Evolutionary conservation across 1,140 invertebrate species (phyloP).

Genomic region (Adoxophyes honmai): DNA sequence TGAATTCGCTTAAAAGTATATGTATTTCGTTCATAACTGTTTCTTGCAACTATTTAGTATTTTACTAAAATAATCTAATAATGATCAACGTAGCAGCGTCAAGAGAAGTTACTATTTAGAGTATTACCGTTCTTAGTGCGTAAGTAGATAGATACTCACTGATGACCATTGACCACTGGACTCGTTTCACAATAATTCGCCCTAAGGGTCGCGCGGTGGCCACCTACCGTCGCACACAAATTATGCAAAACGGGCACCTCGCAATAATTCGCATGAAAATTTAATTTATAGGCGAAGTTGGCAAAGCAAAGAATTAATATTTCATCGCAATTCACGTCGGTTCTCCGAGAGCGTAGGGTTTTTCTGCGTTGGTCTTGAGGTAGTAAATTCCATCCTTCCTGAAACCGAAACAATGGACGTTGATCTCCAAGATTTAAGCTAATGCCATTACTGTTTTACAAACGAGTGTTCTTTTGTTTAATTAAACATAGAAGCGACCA

Average conservation of each 20-base stretch:
- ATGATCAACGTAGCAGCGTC: too few species aligned
- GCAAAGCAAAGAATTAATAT: slow-evolving; percentile 46
- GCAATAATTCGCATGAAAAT: slow-evolving; percentile 47
- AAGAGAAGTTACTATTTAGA: too few species aligned
- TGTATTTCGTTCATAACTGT: too few species aligned
- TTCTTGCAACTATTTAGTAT: too few species aligned
- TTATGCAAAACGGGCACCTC: slow-evolving; percentile 10
- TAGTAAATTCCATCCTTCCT: slow-evolving; percentile 73
- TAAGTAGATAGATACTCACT: too few species aligned
- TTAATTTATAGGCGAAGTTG: slow-evolving; percentile 58
- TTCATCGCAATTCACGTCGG: slow-evolving; percentile 43
- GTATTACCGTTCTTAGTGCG: too few species aligned
- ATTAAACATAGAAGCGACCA: slow-evolving; percentile 37
- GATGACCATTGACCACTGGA: too few species aligned
- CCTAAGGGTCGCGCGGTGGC: not conserved
- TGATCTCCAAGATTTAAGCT: slow-evolving; percentile 36
- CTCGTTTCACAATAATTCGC: too few species aligned
- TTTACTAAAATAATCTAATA: too few species aligned
- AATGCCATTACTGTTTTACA: slow-evolving; percentile 34
- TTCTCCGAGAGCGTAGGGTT: slow-evolving; percentile 58
- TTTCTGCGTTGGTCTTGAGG: slow-evolving; percentile 60
- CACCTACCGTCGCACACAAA: not conserved
- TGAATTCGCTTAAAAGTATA: too few species aligned
- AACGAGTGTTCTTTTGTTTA: slow-evolving; percentile 45
- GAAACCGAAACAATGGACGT: slow-evolving; percentile 43